Evolutionary conservation across 2,888 invertebrate species (phyloP), one percentile per base, ranked within the genome.

Genomic region (Nomada goodeniana): DNA sequence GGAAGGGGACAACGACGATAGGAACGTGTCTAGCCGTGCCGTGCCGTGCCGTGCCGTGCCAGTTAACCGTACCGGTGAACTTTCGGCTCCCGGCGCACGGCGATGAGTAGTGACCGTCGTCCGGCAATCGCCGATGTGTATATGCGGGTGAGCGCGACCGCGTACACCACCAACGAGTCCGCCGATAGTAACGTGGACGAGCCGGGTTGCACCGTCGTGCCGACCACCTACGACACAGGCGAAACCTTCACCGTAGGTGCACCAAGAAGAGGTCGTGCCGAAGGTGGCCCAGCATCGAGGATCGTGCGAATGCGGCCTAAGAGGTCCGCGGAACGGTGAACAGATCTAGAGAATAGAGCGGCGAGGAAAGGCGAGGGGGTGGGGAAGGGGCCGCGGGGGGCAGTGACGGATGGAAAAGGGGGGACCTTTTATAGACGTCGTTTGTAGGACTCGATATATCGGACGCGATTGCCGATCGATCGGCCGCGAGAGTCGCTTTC

Each of bases 51-150:
- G 73, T 63, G 83, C 86, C 72, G 89, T 89, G 87, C 88, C 88
- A 88, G 88, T 89, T 91, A 91, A 91, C 90, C 90, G 91, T 91
- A 90, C 90, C 90, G 90, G 90, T 91, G 91, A 91, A 91, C 91
- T 91, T 91, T 91, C 89, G 90, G 88, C 89, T 90, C 88, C 89
- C 70, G 89, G 88, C 78, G 86, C 86, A 86, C 89, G 87, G 88
- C 90, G 91, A 89, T 88, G 91, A 92, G 76, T 86, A 87, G 91
- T 93, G 93, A 92, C 92, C 92, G 90, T 82, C 91, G 92, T 93
- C 93, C 92, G 90, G 90, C 91, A 87, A 90, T 88, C 88, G 85
- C 80, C 86, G 86, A 15, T 85, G 83, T 83, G 83, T 83, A 68
- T 60, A 53, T 52, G 61, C 50, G 57, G 50, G 26, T 50, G 64